Base-by-base conservation (phyloP, 2,797 vertebrate species). In the Microchirus variegatus region DNA sequence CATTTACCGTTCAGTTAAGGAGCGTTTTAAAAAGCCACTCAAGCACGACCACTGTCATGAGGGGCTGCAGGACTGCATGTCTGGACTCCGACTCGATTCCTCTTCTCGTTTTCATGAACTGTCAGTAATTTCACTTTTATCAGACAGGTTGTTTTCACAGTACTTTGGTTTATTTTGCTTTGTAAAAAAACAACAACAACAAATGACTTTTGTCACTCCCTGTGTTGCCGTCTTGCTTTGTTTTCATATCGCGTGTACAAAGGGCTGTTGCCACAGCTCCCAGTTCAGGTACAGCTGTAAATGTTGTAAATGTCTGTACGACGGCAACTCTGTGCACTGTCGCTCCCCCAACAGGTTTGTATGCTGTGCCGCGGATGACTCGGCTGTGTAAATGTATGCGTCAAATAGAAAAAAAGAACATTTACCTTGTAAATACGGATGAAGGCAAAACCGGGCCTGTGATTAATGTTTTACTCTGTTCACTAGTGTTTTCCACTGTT, bases 281-380 rank as follows among this genome's bases (percentile, higher is more conserved):
- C 51, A 19, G 81, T 83, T 73, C 81, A 82, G 86, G 83, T 88
- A 83, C 88, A 44, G 57, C 67, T 84, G 84, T 85, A 85, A 84
- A 82, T 79, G 68, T 85, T 82, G 78, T 90, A 85, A 83, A 83
- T 82, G 83, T 86, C 63, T 50, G 69, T 87, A 54, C 71, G 78
- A 83, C 66, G 67, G 70, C 70, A 59, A 83, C 73, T 83, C 70
- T 72, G 67, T 67, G 59, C 75, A 82, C 77, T 68, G 78, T 87
- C 70, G 64, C 72, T 50, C 69, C 62, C 50, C 69, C 62, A 60
- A 78, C 77, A 81, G 69, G 81, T 81, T 81, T 81, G 57, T 82
- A 41, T 61, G 80, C 81, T 66, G 80, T 38, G 22, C 64, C 71
- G 66, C 60, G 40, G 59, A 80, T 79, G 70, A 81, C 59, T 77